Base-by-base conservation (phyloP, 2,113 vertebrate genomes). In the Phylloscopus trochiloides region DNA sequence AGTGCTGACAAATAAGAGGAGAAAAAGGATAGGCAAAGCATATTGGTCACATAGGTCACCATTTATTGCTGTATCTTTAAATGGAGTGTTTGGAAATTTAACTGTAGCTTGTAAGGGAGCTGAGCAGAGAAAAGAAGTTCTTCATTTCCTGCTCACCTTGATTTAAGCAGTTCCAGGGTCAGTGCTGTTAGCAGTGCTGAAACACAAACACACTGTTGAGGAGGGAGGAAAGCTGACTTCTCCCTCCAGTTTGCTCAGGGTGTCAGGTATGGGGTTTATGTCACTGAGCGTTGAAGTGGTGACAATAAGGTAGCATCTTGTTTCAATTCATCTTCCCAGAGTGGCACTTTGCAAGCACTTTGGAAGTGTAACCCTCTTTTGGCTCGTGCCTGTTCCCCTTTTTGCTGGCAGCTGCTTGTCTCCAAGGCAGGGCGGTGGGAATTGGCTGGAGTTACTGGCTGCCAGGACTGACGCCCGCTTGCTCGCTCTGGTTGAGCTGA, bases 391-490 rank as follows among this genome's bases (percentile, higher is more conserved):
- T 73, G 32, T 83, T 90, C 71, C 3, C 51, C 7, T 58, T 76
- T 67, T n/a, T 83, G 20, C 66, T 90, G 79, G 68, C 92, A 96
- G 83, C 59, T 83, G 67, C 55, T 80, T 6, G 3, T 88, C 88
- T 73, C 54, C 42, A n/a, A 94, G 55, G 55, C 92, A 77, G 55
- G 51, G 47, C 0, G 2, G 55, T 77, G 54, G 78, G 88, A 96
- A 66, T 47, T 94, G 95, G 88, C 95, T 94, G 63, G 38, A 50
- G 40, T 77, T 66, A 58, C 51, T 94, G 92, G 88, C 95, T 93
- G 94, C 68, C 31, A 94, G 59, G 22, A 14, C 78, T 47, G 76
- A 70, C 28, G 0, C 92, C 51, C 47, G 3, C 77, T 88, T 73
- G 40, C 67, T 94, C 88, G 14, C 74, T 86, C 82, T 77, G 75